A percentile compares a stretch with the other conserved stretches of the same genome.
phyloP scores from a whole-genome alignment of 2,888 invertebrate genomes.

The Ennomos erosarius region DNA sequence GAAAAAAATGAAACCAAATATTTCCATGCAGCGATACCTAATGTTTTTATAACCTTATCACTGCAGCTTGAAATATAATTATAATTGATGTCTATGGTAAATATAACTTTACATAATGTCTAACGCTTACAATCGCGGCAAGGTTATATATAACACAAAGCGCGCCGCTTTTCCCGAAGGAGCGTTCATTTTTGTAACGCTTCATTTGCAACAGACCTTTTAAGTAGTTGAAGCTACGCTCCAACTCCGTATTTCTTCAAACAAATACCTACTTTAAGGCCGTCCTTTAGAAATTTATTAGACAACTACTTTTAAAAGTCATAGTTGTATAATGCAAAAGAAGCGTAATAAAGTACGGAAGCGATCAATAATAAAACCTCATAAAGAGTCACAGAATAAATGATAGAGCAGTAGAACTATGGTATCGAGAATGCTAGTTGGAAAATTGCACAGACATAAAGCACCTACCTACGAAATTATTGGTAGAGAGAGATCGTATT shows the following conservation, averaged over 20 bases:
- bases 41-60: neutral
- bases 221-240: slow-evolving; percentile 69
- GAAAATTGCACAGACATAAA: slow-evolving; percentile 50
- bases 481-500: slow-evolving; percentile 59
- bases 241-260: slow-evolving; percentile 62
- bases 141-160: slow-evolving; percentile 41
- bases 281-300: slow-evolving; percentile 46
- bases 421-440: slow-evolving; percentile 26
- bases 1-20: slow-evolving; percentile 7
- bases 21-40: slow-evolving; percentile 2
- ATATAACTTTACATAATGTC: too few species aligned
- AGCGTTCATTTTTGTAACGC: slow-evolving; percentile 72
- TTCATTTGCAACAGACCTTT: slow-evolving; percentile 76
- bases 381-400: slow-evolving; percentile 8
- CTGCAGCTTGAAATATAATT: too few species aligned
- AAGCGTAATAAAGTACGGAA: slow-evolving; percentile 31
- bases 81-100: too few species aligned
- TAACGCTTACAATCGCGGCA: slow-evolving; percentile 44
- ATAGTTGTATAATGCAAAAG: slow-evolving; percentile 49
- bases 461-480: too few species aligned
- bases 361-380: slow-evolving; percentile 25
- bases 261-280: slow-evolving; percentile 58
- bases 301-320: slow-evolving; percentile 53
- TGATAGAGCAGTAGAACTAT: slow-evolving; percentile 5
- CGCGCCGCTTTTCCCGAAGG: slow-evolving; percentile 50